phyloP scores from a whole-genome alignment of 37 sponge, comb jelly and placozoan species.

The Hexactinellida sp. region DNA sequence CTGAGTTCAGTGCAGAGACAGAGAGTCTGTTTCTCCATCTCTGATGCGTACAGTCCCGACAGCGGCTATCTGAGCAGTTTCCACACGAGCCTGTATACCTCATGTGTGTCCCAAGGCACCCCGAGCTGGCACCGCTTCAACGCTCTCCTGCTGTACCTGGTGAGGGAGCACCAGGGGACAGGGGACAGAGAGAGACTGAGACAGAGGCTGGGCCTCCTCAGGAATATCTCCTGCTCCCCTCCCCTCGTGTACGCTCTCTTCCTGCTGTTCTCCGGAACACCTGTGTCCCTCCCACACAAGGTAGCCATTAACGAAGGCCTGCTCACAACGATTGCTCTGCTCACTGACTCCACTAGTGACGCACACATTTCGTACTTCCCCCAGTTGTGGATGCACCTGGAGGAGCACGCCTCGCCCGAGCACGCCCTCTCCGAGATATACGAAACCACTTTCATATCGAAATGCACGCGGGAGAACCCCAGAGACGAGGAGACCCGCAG shows the following conservation, averaged over 20 bases:
- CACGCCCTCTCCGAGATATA: neutral
- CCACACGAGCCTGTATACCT: neutral
- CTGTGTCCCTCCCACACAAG: neutral
- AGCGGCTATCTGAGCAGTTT: neutral
- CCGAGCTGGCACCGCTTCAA: neutral
- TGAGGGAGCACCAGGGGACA: neutral
- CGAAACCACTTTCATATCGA: neutral
- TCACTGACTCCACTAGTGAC: neutral
- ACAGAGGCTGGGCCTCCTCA: neutral
- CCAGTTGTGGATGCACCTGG: neutral
- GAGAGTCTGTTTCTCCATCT: neutral
- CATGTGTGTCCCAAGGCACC: neutral
- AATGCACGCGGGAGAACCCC: neutral
- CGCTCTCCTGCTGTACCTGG: neutral
- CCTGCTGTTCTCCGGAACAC: neutral
- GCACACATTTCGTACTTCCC: neutral
- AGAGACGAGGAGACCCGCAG: neutral
- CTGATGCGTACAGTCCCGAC: neutral
- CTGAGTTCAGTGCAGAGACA: neutral
- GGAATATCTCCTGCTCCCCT: neutral
- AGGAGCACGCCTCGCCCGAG: neutral
- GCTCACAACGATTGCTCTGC: neutral
- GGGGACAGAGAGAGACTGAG: neutral
- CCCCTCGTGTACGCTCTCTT: neutral
- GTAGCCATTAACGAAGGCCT: slow-evolving; percentile 5